Base-by-base conservation (phyloP, 2,113 vertebrate species). In the Myiopsitta monachus region DNA sequence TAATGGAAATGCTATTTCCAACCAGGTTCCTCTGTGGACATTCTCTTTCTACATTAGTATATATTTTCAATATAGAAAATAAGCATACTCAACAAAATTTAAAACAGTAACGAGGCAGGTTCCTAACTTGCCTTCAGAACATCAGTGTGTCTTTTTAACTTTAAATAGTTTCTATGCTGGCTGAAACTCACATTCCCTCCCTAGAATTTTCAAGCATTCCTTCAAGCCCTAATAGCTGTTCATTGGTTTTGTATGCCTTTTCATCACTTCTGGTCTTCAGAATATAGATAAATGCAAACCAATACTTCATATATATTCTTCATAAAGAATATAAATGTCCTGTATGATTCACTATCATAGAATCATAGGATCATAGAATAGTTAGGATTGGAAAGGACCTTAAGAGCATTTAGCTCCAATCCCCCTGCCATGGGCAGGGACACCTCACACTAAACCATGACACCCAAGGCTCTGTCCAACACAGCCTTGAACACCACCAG, bases 241-340 rank as follows among this genome's bases (percentile, higher is more conserved):
- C 0, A 0, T 1, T 46, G 6, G 9, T 66, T 85, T 47, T 62
- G 3, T 51, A 61, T 3, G 57, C 6, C 1, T 59, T 67, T 84
- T 72, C 19, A 33, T 36, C 28, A 64, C 2, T 6, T 43, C 84
- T 62, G 15, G 4, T 5, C 43, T 43, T 54, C 3, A 10, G 18
- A 89, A 92, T 57, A 54, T 33, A 52, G 3, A 7, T 21, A 78
- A 85, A 55, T 18, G 6, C 51, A 61, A 82, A 85, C 55, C 5
- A 78, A 47, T 59, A 17, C 19, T 57, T 33, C 19, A 21, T 57
- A 33, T 33, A 33, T 33, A 33, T 21, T 33, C 3, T 30, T 85
- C 19, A 61, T 27, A 31, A 84, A 84, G 33, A 51, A 30, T 23
- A 51, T 6, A 5, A 75, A 84, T 47, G 7, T 23, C 33, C 17